Percentiles rank a stretch among this genome's conserved stretches.
Conservation (phyloP, 2,888 invertebrate species). For the Polydrusus tereticollis region DNA sequence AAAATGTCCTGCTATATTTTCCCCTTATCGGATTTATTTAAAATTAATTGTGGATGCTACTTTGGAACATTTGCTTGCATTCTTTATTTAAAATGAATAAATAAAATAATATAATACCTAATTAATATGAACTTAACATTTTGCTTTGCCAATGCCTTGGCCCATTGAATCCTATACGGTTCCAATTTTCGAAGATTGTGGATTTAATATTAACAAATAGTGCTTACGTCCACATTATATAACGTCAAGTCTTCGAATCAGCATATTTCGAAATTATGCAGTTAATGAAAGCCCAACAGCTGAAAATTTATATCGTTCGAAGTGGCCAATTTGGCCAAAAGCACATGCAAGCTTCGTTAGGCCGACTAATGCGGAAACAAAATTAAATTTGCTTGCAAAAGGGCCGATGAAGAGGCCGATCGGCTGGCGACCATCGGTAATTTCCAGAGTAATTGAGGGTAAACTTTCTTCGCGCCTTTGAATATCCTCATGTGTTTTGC, state of each 20-base stretch:
- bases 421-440: conserved; percentile 35
- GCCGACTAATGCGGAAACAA: conserved; percentile 30
- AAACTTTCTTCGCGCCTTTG: conserved; percentile 39
- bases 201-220: background rate
- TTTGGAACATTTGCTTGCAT: background rate
- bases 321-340: conserved; percentile 28
- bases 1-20: no score
- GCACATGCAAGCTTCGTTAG: conserved; percentile 38
- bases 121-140: background rate
- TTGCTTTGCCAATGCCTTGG: no score
- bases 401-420: conserved; percentile 27
- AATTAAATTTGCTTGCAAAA: conserved; percentile 43
- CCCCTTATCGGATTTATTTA: no score
- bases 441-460: conserved; percentile 38
- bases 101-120: background rate
- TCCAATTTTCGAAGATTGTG: no score
- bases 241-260: conserved; percentile 8
- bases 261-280: conserved; percentile 21
- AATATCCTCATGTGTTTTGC: conserved; percentile 28
- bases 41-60: no score
- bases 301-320: conserved; percentile 25
- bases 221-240: background rate
- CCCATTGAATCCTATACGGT: no score
- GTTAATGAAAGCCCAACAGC: conserved; percentile 21
- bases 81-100: background rate